Percentiles rank a stretch among this genome's conserved stretches.
phyloP scores from a whole-genome alignment of 2,888 invertebrate genomes.

The Melanophora roralis region DNA sequence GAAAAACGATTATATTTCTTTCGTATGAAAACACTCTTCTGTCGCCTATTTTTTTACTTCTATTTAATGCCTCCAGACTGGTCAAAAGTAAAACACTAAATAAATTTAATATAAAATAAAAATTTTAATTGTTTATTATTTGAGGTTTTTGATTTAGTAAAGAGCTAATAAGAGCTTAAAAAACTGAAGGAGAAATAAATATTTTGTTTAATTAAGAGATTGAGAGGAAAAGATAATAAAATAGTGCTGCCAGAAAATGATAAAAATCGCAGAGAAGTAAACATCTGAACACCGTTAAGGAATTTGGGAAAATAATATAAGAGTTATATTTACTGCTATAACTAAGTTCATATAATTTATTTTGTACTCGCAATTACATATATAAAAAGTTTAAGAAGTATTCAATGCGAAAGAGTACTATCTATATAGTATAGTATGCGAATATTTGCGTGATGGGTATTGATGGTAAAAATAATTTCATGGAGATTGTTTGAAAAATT shows the following conservation, averaged over 20 bases:
- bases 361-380: too few relatives aligned
- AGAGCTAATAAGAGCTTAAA: background rate
- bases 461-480: too few relatives aligned
- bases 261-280: too few relatives aligned
- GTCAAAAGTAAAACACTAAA: conserved; percentile 37
- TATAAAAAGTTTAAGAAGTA: too few relatives aligned
- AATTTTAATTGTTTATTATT: conserved; percentile 15
- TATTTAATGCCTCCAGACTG: conserved; percentile 21
- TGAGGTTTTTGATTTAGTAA: background rate
- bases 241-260: conserved; percentile 1
- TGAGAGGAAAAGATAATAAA: background rate
- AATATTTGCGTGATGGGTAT: too few relatives aligned
- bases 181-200: background rate
- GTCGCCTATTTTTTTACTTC: background rate
- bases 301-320: too few relatives aligned
- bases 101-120: conserved; percentile 8
- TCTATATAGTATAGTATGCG: too few relatives aligned
- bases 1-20: background rate
- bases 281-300: too few relatives aligned
- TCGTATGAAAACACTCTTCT: background rate
- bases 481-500: too few relatives aligned
- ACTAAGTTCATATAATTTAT: too few relatives aligned
- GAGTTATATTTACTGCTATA: too few relatives aligned
- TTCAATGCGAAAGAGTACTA: too few relatives aligned
- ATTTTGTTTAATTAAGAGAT: background rate